These are phyloP conservation scores for Anguilla anguilla DNA, from an alignment of 2,797 vertebrate genomes.

Conservation along the genomic window DNA sequence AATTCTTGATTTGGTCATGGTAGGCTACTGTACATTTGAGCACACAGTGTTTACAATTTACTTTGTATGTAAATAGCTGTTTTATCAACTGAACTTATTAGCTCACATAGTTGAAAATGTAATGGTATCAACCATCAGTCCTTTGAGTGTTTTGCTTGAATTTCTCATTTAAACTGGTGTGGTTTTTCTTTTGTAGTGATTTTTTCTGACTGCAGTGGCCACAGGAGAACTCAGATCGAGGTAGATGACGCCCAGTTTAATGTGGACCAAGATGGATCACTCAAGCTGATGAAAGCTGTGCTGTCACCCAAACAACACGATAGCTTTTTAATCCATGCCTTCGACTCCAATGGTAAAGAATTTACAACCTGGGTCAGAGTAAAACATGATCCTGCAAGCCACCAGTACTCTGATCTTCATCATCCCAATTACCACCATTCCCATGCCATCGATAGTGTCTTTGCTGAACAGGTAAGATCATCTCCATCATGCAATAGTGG, in stretches of 20 bases:
- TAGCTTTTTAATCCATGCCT: not conserved
- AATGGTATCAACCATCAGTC: not conserved
- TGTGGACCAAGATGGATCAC: slow-evolving; percentile 9
- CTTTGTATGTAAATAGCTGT: not conserved
- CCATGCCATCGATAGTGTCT: not conserved
- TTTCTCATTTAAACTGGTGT: not conserved
- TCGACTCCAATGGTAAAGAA: not conserved
- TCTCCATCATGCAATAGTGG: too few species aligned
- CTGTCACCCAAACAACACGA: not conserved
- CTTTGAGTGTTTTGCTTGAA: not conserved
- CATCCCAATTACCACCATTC: not conserved
- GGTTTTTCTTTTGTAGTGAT: not conserved
- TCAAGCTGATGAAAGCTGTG: not conserved
- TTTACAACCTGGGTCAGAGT: not conserved
- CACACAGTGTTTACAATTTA: not conserved
- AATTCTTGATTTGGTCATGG: not conserved
- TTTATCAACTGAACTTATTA: not conserved
- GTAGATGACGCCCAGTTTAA: not conserved
- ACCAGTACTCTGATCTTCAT: not conserved
- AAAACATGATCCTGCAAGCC: not conserved
- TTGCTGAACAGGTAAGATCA: not conserved
- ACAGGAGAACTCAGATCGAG: not conserved
- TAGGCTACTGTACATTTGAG: not conserved
- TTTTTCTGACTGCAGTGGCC: slow-evolving; percentile 15
- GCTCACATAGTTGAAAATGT: not conserved